Evolutionary conservation across 1,140 invertebrate genomes (phyloP), one percentile per base, ranked within the genome.

Genomic region (Sycophila sp.): DNA sequence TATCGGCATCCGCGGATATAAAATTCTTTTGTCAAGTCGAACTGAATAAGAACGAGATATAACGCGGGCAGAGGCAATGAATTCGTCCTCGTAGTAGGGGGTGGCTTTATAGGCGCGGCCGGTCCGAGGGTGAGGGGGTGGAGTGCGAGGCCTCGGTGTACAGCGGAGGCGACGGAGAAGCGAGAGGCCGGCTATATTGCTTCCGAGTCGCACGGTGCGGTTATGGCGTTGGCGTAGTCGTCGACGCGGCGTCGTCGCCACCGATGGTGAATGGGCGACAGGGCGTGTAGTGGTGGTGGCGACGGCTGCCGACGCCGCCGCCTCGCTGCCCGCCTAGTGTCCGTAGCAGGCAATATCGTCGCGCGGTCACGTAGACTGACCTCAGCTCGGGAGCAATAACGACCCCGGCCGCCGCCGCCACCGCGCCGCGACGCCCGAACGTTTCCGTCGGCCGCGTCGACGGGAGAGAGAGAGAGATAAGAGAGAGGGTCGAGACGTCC

Each of bases 291-390:
- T 73, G 75, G 77, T 77, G 74, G 69, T 77, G 76, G 73, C 60
- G 69, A 69, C 74, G 75, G 74, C 74, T 64, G 76, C n/a, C 63
- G 60, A 47, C 70, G 64, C n/a, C n/a, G 32, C 17, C 13, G 11
- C n/a, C 22, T 8, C 7, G 4, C 30, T 40, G 8, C 28, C 15
- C 40, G 42, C n/a, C 28, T 8, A 42, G 24, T 26, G 68, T 59
- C 76, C 63, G 72, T 70, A 70, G 68, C 64, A 77, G 65, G 78
- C 80, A 83, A 83, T 83, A 83, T 83, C 80, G 59, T 15, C 76
- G 77, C 62, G 77, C 76, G 79, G 81, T 83, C 81, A 83, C 81
- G 81, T 83, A 82, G 81, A 82, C 81, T 81, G 81, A 83, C 81
- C 81, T 83, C 81, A 81, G 77, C 75, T 79, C 72, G 32, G n/a